Percentiles rank a stretch among this genome's conserved stretches.
These are phyloP conservation scores for Iguana delicatissima DNA, from an alignment of 2,797 vertebrate genomes.

Conservation along the genomic window DNA sequence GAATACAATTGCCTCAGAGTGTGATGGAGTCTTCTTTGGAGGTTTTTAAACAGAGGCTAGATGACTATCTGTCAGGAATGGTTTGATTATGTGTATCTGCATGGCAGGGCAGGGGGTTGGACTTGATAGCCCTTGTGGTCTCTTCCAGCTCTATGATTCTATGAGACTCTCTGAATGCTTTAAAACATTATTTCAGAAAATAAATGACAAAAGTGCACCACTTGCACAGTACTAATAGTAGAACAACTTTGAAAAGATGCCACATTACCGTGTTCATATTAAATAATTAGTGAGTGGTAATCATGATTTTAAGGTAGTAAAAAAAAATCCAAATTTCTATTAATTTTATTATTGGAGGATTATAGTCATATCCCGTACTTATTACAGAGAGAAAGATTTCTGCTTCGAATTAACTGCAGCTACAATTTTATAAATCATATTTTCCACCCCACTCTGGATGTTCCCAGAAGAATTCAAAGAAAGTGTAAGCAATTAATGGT, in stretches of 20 bases:
- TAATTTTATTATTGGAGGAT: conserved; percentile 54
- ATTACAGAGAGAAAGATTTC: conserved; percentile 55
- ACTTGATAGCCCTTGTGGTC: too few species aligned
- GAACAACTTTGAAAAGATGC: background rate
- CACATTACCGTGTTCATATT: conserved; percentile 26
- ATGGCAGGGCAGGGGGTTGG: too few species aligned
- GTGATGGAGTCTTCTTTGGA: too few species aligned
- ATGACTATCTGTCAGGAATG: too few species aligned
- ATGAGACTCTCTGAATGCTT: background rate
- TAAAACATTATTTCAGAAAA: conserved; percentile 52
- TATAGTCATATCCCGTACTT: conserved; percentile 38
- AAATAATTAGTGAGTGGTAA: conserved; percentile 68
- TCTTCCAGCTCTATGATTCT: too few species aligned
- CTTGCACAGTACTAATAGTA: conserved; percentile 44
- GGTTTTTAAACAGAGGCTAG: too few species aligned
- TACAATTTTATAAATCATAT: conserved; percentile 41
- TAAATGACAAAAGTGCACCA: conserved; percentile 59
- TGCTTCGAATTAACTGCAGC: conserved; percentile 62
- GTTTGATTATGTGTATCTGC: too few species aligned
- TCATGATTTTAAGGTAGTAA: conserved; percentile 60
- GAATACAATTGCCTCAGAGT: too few species aligned
- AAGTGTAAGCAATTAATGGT: conserved; percentile 69
- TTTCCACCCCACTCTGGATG: background rate
- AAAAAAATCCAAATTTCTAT: conserved; percentile 48
- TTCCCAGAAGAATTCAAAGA: conserved; percentile 57